phyloP scores from a whole-genome alignment of 1,140 invertebrate species.

The Ceratina japonica region DNA sequence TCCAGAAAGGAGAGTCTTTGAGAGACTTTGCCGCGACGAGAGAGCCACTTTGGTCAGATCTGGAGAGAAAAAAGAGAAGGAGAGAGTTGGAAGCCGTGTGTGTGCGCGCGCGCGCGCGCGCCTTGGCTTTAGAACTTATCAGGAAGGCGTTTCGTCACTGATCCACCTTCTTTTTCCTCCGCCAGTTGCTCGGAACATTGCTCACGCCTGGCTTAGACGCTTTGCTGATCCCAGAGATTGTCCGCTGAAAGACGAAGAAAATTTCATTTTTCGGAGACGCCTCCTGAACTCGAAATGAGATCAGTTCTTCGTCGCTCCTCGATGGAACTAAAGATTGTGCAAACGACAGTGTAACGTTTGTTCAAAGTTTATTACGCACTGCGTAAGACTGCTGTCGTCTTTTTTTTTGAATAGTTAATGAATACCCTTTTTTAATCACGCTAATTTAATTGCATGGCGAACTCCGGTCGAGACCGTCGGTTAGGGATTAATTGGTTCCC shows the following conservation, averaged over 20 bases:
- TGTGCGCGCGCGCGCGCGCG: not conserved
- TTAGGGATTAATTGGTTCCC: slow-evolving; percentile 41
- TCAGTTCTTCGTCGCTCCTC: not conserved
- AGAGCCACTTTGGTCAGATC: not conserved
- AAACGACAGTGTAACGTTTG: too few relatives aligned
- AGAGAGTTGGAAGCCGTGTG: not conserved
- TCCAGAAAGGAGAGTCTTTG: slow-evolving; percentile 50
- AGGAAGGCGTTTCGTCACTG: slow-evolving; percentile 48
- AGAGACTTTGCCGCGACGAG: slow-evolving; percentile 26
- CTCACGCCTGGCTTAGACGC: not conserved
- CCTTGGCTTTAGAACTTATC: slow-evolving; percentile 28
- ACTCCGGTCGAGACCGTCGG: not conserved
- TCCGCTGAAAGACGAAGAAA: not conserved
- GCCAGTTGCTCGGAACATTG: slow-evolving; percentile 21
- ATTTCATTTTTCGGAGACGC: not conserved
- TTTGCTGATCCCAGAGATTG: not conserved
- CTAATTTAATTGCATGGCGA: not conserved
- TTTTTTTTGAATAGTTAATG: too few relatives aligned
- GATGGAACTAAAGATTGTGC: too few relatives aligned
- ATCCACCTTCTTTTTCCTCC: slow-evolving; percentile 20
- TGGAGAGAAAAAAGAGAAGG: slow-evolving; percentile 5
- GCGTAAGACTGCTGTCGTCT: too few relatives aligned
- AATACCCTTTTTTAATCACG: not conserved
- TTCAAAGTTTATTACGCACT: too few relatives aligned
- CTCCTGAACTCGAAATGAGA: not conserved